phyloP scores from a whole-genome alignment of 2,888 invertebrate genomes.

The Acanthoscelides obtectus region DNA sequence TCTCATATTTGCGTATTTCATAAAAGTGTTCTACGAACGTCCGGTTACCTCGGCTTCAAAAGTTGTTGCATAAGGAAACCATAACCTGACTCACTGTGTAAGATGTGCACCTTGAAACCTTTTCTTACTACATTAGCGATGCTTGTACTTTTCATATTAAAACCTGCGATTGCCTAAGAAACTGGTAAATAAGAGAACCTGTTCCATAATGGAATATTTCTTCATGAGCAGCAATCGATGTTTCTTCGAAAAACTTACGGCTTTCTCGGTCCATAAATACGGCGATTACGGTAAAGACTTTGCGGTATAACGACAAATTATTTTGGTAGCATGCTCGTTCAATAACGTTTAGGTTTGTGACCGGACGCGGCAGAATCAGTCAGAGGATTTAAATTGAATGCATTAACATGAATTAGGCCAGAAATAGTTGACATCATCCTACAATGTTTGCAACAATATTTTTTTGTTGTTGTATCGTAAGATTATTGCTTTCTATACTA shows the following conservation, averaged over 20 bases:
- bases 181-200: background rate
- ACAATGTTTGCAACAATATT: too few species aligned
- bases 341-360: background rate
- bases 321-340: background rate
- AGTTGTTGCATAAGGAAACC: too few species aligned
- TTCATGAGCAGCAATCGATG: background rate
- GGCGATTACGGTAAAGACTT: background rate
- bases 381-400: too few species aligned
- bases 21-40: slow-evolving; percentile 3
- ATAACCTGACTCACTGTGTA: background rate
- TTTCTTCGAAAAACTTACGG: background rate
- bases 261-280: background rate
- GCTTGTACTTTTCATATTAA: background rate
- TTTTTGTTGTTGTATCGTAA: too few species aligned
- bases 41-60: too few species aligned
- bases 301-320: background rate
- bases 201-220: background rate
- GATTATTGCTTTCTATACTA: too few species aligned
- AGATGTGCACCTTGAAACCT: background rate
- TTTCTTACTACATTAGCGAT: background rate
- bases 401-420: too few species aligned
- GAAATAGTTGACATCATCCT: too few species aligned
- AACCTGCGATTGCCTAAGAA: background rate
- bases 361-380: too few species aligned
- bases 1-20: too few species aligned